phyloP scores from a whole-genome alignment of 2,797 vertebrate species.

The Pampus argenteus region DNA sequence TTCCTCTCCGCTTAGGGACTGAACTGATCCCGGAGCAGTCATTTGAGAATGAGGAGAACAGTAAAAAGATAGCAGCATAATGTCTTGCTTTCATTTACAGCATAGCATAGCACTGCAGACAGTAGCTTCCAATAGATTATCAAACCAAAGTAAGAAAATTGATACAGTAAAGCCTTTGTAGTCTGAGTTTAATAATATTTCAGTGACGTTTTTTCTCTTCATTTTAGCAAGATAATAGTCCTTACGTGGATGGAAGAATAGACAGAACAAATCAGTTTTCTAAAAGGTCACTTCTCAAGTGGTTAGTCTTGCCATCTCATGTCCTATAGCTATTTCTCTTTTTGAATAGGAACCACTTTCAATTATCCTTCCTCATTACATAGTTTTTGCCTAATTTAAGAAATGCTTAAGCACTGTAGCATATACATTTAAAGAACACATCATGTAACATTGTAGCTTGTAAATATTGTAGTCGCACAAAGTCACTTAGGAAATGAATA shows the following conservation, averaged over 20 bases:
- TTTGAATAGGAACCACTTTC: background rate
- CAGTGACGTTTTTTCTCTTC: background rate
- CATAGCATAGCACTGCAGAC: slow-evolving; percentile 2
- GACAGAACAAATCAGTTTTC: slow-evolving; percentile 5
- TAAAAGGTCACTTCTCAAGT: slow-evolving; percentile 35
- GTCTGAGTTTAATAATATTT: slow-evolving; percentile 22
- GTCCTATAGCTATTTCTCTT: background rate
- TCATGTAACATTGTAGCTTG: slow-evolving; percentile 32
- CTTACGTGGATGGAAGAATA: background rate
- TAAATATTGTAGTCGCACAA: slow-evolving; percentile 34
- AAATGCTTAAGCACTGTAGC: slow-evolving; percentile 6
- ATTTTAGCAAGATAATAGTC: slow-evolving; percentile 8
- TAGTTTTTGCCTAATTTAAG: slow-evolving; percentile 17
- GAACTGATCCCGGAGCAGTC: slow-evolving; percentile 62
- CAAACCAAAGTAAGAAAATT: slow-evolving; percentile 12
- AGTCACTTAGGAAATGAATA: slow-evolving; percentile 47
- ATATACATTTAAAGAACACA: slow-evolving; percentile 41
- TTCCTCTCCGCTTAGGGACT: slow-evolving; percentile 48
- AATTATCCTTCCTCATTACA: slow-evolving; percentile 12
- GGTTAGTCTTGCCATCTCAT: background rate
- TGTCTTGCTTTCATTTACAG: slow-evolving; percentile 63
- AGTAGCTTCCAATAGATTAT: slow-evolving; percentile 11
- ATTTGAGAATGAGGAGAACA: slow-evolving; percentile 55
- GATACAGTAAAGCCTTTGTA: background rate
- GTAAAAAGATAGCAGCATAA: slow-evolving; percentile 42